phyloP scores from a whole-genome alignment of 2,797 vertebrate genomes.

The Spheniscus humboldti region DNA sequence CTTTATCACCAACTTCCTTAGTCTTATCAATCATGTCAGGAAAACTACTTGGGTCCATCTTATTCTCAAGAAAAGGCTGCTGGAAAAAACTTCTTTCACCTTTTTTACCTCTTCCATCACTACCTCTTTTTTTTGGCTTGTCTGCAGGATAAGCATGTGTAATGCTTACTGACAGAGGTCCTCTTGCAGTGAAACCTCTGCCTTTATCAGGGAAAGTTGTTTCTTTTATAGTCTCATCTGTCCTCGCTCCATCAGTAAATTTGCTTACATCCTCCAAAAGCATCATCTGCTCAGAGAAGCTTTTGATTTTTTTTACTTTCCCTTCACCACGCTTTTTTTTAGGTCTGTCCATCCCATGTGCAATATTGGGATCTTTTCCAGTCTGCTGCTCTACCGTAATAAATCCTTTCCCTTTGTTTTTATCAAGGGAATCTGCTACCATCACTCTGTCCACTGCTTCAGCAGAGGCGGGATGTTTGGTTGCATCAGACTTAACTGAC shows the following conservation, averaged over 20 bases:
- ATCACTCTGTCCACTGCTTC: not conserved
- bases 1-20: not conserved
- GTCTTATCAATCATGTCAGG: not conserved
- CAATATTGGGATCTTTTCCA: not conserved
- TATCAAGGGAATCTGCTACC: not conserved
- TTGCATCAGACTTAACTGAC: not conserved
- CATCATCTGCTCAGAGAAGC: not conserved
- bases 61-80: not conserved
- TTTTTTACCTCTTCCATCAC: constrained; percentile 18
- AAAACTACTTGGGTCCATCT: not conserved
- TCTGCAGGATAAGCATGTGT: not conserved
- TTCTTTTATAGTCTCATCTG: not conserved
- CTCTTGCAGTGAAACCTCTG: not conserved
- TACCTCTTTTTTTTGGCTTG: not conserved
- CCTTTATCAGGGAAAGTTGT: not conserved
- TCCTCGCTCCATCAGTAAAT: not conserved
- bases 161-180: fast-evolving
- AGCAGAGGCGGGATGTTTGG: not conserved
- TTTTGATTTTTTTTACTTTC: not conserved
- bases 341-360: not conserved
- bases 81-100: constrained; percentile 29
- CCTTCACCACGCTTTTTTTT: not conserved
- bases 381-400: not conserved
- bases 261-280: not conserved
- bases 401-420: not conserved